These are phyloP conservation scores for Platorchestia sp. DNA, from an alignment of 1,140 invertebrate genomes.

Conservation along the genomic window DNA sequence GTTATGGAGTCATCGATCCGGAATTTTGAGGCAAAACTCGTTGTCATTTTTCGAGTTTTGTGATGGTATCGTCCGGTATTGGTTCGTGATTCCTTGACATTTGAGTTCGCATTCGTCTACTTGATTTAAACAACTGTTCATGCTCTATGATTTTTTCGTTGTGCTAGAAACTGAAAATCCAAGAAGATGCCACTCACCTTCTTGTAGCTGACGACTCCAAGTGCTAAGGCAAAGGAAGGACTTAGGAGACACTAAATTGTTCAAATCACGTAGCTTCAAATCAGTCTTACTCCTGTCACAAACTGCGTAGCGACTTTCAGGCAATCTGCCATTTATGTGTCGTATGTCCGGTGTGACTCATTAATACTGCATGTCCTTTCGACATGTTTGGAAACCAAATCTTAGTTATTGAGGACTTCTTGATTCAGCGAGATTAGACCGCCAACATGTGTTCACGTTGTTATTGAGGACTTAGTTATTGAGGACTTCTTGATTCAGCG, in stretches of 20 bases:
- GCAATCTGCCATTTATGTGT: background rate
- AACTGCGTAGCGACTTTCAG: background rate
- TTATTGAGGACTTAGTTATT: background rate
- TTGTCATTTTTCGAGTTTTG: background rate
- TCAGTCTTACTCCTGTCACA: background rate
- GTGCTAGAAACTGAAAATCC: background rate
- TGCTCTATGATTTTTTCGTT: background rate
- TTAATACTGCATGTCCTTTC: background rate
- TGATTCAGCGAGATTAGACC: background rate
- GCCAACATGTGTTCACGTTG: too few relatives aligned
- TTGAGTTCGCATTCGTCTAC: background rate
- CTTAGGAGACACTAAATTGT: background rate
- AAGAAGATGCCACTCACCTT: background rate
- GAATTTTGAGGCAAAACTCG: background rate
- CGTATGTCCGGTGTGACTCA: background rate
- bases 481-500: background rate
- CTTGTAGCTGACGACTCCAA: background rate
- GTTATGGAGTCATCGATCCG: background rate
- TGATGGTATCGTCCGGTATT: background rate
- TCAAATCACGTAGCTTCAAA: background rate
- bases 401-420: background rate
- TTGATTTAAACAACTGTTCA: background rate
- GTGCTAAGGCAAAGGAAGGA: background rate
- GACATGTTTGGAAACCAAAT: background rate
- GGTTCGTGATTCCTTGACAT: background rate